phyloP scores from a whole-genome alignment of 2,113 vertebrate genomes.

The Mixornis gularis region DNA sequence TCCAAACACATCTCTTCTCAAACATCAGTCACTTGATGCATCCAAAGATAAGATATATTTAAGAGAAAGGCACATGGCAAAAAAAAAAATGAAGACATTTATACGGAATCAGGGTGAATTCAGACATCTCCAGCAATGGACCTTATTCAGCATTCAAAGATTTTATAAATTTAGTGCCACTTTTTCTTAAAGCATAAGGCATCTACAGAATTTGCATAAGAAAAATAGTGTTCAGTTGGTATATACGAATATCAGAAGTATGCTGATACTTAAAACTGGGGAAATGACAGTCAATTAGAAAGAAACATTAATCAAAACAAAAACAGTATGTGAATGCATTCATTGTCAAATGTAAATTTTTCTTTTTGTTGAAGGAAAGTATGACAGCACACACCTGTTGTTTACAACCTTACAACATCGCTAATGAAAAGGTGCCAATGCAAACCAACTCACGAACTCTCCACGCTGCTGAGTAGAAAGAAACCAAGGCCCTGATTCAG shows the following conservation, averaged over 20 bases:
- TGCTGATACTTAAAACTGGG: background rate
- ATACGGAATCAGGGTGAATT: background rate
- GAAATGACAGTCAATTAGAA: background rate
- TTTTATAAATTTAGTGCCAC: background rate
- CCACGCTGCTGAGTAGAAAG: background rate
- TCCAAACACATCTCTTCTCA: background rate
- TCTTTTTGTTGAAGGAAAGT: background rate
- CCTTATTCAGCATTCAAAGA: background rate
- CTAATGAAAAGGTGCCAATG: background rate
- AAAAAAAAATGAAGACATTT: background rate
- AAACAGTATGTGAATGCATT: background rate
- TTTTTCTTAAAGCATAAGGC: background rate
- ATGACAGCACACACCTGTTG: background rate
- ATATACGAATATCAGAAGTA: rapidly evolving
- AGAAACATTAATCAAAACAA: background rate
- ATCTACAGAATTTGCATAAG: background rate
- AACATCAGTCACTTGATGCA: background rate
- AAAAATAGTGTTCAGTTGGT: background rate
- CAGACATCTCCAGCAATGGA: background rate
- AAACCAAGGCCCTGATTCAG: background rate
- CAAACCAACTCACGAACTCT: background rate
- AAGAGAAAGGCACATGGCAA: background rate
- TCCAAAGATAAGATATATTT: background rate
- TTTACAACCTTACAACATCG: background rate
- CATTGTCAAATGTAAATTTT: background rate